phyloP scores from a whole-genome alignment of 2,797 vertebrate species.

The Mionectes olivaceus region DNA sequence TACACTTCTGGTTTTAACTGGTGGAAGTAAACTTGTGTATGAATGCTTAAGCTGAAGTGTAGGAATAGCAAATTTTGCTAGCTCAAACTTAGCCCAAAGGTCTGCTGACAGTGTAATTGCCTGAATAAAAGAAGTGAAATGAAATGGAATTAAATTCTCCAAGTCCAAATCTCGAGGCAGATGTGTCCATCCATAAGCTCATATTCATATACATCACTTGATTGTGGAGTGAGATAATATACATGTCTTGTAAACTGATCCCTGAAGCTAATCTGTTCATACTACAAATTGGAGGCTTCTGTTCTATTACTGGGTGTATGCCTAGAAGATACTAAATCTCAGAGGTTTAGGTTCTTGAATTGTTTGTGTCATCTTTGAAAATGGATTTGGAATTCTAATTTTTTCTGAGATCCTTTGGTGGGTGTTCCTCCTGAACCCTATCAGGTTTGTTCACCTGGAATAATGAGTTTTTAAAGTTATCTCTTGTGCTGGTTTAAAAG shows the following conservation, averaged over 20 bases:
- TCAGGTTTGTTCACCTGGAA: background rate
- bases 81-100: background rate
- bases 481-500: background rate
- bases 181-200: background rate
- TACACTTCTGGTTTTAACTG: background rate
- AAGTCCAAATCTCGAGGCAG: background rate
- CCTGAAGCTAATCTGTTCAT: background rate
- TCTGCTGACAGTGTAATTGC: background rate
- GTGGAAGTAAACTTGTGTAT: background rate
- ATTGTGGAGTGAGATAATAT: background rate
- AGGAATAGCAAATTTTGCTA: background rate
- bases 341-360: background rate
- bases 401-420: background rate
- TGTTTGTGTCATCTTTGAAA: background rate
- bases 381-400: background rate
- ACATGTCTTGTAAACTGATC: background rate
- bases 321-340: background rate
- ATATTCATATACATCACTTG: background rate
- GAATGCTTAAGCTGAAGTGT: background rate
- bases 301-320: background rate
- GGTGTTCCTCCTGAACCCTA: background rate
- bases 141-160: background rate
- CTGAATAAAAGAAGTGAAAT: background rate
- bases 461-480: background rate
- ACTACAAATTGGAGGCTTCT: background rate